These are phyloP conservation scores for Nemurella pictetii DNA, from an alignment of 2,888 invertebrate species.

Conservation along the genomic window DNA sequence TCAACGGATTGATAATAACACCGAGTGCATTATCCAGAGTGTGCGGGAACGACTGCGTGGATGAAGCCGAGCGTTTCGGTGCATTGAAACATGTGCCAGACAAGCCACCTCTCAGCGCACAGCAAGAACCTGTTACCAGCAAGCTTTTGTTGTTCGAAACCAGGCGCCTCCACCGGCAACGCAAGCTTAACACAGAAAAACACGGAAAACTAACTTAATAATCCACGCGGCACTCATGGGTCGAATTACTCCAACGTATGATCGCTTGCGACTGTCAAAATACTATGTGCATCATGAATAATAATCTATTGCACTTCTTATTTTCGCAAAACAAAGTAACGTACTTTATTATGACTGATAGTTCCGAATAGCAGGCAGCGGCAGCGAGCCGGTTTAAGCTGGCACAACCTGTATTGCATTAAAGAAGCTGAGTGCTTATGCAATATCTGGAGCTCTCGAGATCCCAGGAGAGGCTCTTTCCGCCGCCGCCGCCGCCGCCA, in stretches of 20 bases:
- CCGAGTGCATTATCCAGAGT: neutral
- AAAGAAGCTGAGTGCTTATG: slow-evolving; percentile 13
- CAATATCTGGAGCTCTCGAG: neutral
- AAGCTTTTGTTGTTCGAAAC: no score
- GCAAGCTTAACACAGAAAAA: no score
- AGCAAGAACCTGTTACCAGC: no score
- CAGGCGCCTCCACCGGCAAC: no score
- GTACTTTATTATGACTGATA: neutral
- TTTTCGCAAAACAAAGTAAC: neutral
- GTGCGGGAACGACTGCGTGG: neutral
- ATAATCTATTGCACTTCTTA: neutral
- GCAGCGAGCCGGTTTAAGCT: neutral
- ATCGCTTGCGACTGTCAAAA: neutral
- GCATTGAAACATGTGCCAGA: neutral
- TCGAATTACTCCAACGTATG: no score
- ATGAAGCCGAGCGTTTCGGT: neutral
- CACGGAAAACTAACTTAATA: no score
- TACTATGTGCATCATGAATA: neutral
- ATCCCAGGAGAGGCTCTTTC: neutral
- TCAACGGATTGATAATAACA: neutral
- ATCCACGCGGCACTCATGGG: no score
- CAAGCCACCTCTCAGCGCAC: no score
- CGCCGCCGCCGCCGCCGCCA: neutral
- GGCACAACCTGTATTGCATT: slow-evolving; percentile 3
- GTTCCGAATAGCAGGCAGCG: neutral